Conservation (phyloP, 2,888 invertebrate species). For the Pollenia griseotomentosa region DNA sequence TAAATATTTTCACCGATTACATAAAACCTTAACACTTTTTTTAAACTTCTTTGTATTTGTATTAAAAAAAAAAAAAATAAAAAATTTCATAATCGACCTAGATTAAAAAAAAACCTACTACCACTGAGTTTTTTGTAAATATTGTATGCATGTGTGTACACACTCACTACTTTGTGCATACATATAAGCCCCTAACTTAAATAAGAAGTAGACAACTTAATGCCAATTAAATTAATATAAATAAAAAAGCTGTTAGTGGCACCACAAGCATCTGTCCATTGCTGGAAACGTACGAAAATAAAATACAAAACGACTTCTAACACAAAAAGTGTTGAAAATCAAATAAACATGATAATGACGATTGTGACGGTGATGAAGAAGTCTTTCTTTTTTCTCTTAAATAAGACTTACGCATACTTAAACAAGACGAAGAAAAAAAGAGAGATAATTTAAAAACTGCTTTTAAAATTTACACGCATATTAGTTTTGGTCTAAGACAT, state of each 20-base stretch:
- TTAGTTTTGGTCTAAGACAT: slow-evolving; percentile 52
- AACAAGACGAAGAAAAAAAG: not conserved
- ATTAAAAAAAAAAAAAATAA: slow-evolving; percentile 31
- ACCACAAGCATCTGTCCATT: slow-evolving; percentile 15
- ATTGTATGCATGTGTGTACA: slow-evolving; percentile 8
- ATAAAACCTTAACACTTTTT: slow-evolving; percentile 40
- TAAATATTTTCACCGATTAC: slow-evolving; percentile 63
- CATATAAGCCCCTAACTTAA: slow-evolving; percentile 13
- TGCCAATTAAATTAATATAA: slow-evolving; percentile 69
- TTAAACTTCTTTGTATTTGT: slow-evolving; percentile 32
- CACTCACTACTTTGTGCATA: not conserved
- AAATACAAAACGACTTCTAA: slow-evolving; percentile 38
- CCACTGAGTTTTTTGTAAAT: slow-evolving; percentile 10
- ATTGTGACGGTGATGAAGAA: slow-evolving; percentile 38
- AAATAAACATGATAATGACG: slow-evolving; percentile 41
- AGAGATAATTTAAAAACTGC: slow-evolving; percentile 22
- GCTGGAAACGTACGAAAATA: not conserved
- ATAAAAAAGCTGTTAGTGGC: slow-evolving; percentile 44
- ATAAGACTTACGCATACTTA: slow-evolving; percentile 1
- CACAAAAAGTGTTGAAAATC: slow-evolving; percentile 55
- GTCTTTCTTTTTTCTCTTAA: slow-evolving; percentile 31
- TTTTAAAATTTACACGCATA: slow-evolving; percentile 31
- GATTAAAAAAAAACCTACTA: slow-evolving; percentile 41
- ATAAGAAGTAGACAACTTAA: slow-evolving; percentile 63
- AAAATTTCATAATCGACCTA: slow-evolving; percentile 68